Evolutionary conservation across 2,888 invertebrate genomes (phyloP).

Genomic region (Gryllus longicercus): DNA sequence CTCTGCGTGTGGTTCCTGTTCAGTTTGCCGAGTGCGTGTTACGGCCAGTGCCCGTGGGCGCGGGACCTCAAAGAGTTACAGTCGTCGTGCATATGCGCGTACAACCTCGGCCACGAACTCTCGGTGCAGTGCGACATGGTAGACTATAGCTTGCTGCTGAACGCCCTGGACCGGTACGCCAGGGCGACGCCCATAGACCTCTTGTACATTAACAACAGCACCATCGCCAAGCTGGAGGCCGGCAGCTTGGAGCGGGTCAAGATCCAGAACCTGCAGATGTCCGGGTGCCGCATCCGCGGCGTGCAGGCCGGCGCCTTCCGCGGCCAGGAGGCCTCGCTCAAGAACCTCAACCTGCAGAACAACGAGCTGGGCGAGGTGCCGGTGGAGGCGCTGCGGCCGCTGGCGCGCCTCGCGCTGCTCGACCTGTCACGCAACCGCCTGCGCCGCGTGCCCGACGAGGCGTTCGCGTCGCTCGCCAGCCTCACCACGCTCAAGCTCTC

Average conservation of each 20-base stretch:
- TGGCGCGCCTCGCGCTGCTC: constrained; percentile 70
- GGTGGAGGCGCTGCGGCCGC: constrained; percentile 62
- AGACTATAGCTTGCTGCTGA: constrained; percentile 70
- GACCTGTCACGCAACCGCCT: constrained; percentile 83
- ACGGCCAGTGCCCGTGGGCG: constrained; percentile 76
- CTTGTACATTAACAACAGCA: constrained; percentile 84
- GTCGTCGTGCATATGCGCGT: constrained; percentile 81
- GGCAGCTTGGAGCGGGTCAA: constrained; percentile 68
- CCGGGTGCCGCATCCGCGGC: constrained; percentile 71
- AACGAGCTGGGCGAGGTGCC: constrained; percentile 78
- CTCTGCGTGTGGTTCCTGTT: neutral
- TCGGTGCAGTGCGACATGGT: constrained; percentile 90
- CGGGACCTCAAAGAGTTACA: constrained; percentile 64
- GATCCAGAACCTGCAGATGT: constrained; percentile 79
- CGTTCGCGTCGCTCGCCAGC: constrained; percentile 69
- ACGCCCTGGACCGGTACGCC: constrained; percentile 68
- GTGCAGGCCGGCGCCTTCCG: constrained; percentile 72
- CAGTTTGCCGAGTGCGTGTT: neutral
- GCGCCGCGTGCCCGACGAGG: constrained; percentile 64
- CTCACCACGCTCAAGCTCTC: constrained; percentile 79
- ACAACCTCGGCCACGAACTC: constrained; percentile 77
- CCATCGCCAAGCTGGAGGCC: constrained; percentile 63
- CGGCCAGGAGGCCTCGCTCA: constrained; percentile 76
- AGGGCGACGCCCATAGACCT: constrained; percentile 70
- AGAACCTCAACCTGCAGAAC: constrained; percentile 76